These are phyloP conservation scores for Actenoides hombroni DNA, from an alignment of 2,113 vertebrate genomes.

Conservation along the genomic window DNA sequence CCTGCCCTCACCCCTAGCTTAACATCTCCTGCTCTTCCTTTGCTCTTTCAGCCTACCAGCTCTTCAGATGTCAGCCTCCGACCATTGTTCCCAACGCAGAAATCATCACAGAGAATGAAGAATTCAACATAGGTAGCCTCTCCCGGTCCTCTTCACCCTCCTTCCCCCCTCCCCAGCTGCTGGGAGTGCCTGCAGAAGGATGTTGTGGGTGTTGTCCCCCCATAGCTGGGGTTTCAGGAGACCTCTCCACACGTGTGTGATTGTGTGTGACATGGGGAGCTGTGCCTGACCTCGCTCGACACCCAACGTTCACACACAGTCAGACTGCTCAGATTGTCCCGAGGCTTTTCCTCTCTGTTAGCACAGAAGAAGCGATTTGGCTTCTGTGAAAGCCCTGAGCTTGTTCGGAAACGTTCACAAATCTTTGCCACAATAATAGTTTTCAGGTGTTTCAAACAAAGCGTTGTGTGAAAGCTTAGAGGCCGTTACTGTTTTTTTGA, in stretches of 20 bases:
- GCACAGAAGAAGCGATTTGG: neutral
- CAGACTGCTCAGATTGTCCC: rapidly evolving
- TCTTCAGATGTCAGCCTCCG: constrained; percentile 90
- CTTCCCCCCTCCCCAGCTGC: neutral
- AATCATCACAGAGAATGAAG: constrained; percentile 91
- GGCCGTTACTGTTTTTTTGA: neutral
- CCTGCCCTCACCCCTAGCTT: neutral
- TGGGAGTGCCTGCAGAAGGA: rapidly evolving
- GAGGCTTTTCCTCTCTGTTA: neutral
- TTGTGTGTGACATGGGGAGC: neutral
- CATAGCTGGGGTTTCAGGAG: rapidly evolving
- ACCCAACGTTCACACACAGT: rapidly evolving
- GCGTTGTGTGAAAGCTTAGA: neutral
- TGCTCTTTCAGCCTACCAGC: constrained; percentile 85
- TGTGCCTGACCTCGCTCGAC: rapidly evolving
- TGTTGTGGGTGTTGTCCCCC: rapidly evolving
- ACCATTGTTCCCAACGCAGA: constrained; percentile 92
- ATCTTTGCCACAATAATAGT: neutral
- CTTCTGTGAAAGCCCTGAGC: neutral
- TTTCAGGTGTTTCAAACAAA: neutral
- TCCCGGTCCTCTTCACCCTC: neutral
- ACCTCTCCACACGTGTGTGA: rapidly evolving
- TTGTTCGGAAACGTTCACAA: neutral
- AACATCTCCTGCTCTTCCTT: neutral
- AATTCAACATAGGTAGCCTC: constrained; percentile 90